A percentile compares a stretch with the other conserved stretches of the same genome.
Conservation (phyloP, 2,113 vertebrate genomes). For the Eidolon helvum region DNA sequence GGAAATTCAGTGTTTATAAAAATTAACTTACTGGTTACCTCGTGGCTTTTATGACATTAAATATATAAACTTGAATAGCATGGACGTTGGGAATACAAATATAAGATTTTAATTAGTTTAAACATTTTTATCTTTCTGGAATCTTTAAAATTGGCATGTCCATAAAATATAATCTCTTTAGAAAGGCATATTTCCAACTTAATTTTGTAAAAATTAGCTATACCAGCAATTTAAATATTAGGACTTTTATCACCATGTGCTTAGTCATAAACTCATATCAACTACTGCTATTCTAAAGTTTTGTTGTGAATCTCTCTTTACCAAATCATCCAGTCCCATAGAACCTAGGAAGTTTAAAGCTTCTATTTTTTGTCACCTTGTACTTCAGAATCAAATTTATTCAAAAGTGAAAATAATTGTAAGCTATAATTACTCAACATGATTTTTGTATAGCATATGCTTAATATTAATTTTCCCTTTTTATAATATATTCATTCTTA, state of each 20-base stretch:
- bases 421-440: neutral
- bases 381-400: neutral
- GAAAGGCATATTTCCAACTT: neutral
- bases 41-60: conserved; percentile 9
- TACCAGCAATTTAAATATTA: neutral
- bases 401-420: neutral
- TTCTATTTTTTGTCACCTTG: neutral
- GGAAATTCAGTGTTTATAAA: conserved; percentile 17
- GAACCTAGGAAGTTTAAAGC: neutral
- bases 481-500: conserved; percentile 2
- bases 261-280: neutral
- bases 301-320: neutral
- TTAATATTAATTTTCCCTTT: neutral
- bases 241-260: neutral
- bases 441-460: neutral
- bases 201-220: neutral
- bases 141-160: neutral
- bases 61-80: neutral
- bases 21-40: neutral
- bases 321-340: neutral
- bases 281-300: neutral
- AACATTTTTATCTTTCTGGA: conserved; percentile 18
- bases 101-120: neutral
- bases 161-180: neutral
- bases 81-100: conserved; percentile 14